Evolutionary conservation across 1,140 invertebrate species (phyloP).

Genomic region (Brachionus calyciflorus): DNA sequence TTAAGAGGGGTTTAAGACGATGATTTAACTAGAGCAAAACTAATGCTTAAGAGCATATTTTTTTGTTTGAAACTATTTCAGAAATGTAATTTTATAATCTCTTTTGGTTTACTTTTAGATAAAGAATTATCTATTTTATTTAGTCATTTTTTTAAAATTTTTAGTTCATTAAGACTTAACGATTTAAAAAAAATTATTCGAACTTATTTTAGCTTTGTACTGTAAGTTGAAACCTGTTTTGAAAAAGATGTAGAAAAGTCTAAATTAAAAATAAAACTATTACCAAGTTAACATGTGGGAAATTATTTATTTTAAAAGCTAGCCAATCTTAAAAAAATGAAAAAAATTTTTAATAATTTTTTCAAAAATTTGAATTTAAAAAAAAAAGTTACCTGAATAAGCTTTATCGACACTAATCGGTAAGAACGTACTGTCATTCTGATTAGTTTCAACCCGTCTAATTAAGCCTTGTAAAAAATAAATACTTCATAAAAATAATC

Average conservation of each 20-base stretch:
- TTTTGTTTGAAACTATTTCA: too few species aligned
- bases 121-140: too few species aligned
- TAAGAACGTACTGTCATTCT: neutral
- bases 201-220: too few species aligned
- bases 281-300: neutral
- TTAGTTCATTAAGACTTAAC: too few species aligned
- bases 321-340: neutral
- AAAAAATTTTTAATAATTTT: neutral
- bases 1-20: too few species aligned
- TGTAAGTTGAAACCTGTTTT: too few species aligned
- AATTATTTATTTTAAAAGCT: neutral
- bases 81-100: too few species aligned
- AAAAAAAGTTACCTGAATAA: neutral
- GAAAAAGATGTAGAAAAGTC: too few species aligned
- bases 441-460: neutral
- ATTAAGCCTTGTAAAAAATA: conserved; percentile 1
- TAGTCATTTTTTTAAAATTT: neutral
- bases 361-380: neutral
- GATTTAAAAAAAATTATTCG: too few species aligned
- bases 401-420: neutral
- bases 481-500: neutral
- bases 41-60: too few species aligned
- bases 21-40: too few species aligned
- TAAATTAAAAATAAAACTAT: neutral
- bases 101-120: too few species aligned